These are phyloP conservation scores for Pollenia angustigena DNA, from an alignment of 2,888 invertebrate species.

Conservation along the genomic window DNA sequence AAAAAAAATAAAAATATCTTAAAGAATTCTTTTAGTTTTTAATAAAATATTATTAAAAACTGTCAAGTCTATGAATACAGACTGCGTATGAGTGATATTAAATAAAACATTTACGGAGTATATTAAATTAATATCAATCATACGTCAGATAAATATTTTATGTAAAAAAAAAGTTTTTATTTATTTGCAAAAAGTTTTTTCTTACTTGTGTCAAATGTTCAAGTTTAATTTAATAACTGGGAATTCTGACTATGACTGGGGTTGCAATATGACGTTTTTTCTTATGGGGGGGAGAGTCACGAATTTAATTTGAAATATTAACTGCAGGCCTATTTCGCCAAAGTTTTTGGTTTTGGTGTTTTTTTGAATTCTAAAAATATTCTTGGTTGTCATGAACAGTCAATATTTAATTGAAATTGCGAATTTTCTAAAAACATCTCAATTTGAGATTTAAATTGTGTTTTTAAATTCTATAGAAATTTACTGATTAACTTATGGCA, in stretches of 20 bases:
- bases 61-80: slow-evolving; percentile 1
- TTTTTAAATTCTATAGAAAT: too few relatives aligned
- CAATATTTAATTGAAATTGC: too few relatives aligned
- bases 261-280: too few relatives aligned
- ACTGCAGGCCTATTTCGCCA: too few relatives aligned
- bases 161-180: neutral
- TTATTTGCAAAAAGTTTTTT: neutral
- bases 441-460: too few relatives aligned
- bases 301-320: too few relatives aligned
- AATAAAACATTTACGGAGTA: slow-evolving; percentile 14
- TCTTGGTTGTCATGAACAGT: too few relatives aligned
- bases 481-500: too few relatives aligned
- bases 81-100: slow-evolving; percentile 49
- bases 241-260: neutral
- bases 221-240: neutral
- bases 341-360: too few relatives aligned
- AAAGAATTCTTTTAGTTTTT: slow-evolving; percentile 48
- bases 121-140: slow-evolving; percentile 57
- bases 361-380: too few relatives aligned
- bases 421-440: too few relatives aligned
- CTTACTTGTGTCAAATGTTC: neutral
- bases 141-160: slow-evolving; percentile 46
- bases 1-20: slow-evolving; percentile 12
- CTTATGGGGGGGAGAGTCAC: too few relatives aligned
- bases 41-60: slow-evolving; percentile 45